Evolutionary conservation across 2,797 vertebrate genomes (phyloP).

Genomic region (Halcyon leucocephala): DNA sequence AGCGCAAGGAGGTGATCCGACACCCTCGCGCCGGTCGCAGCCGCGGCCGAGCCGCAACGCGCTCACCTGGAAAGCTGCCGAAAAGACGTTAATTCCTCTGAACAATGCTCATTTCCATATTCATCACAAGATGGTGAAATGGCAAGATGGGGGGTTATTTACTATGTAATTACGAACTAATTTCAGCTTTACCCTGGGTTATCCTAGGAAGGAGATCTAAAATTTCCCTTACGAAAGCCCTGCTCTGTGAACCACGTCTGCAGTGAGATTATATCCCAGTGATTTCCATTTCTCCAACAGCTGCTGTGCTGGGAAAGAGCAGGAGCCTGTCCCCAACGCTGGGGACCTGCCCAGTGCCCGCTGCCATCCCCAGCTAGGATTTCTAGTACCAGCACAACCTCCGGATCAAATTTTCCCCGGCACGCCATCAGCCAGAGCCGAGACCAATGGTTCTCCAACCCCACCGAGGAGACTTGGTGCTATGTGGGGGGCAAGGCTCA

Average conservation of each 20-base stretch:
- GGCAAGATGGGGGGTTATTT: conserved; percentile 22
- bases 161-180: conserved; percentile 45
- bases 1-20: background rate
- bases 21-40: background rate
- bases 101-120: conserved; percentile 51
- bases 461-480: background rate
- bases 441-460: background rate
- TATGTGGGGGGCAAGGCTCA: background rate
- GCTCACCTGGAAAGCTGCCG: conserved; percentile 50
- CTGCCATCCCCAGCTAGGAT: background rate
- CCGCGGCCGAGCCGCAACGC: background rate
- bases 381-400: background rate
- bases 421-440: background rate
- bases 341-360: background rate
- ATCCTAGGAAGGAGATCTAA: conserved; percentile 55
- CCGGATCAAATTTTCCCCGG: background rate
- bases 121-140: conserved; percentile 49
- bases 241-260: background rate
- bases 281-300: conserved; percentile 30
- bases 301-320: conserved; percentile 27
- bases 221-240: conserved; percentile 55
- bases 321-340: background rate
- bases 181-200: conserved; percentile 34
- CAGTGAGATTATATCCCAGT: background rate
- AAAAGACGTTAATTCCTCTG: conserved; percentile 1